These are phyloP conservation scores for Microcebus lehilahytsara DNA, from an alignment of 2,113 vertebrate genomes.

Conservation along the genomic window DNA sequence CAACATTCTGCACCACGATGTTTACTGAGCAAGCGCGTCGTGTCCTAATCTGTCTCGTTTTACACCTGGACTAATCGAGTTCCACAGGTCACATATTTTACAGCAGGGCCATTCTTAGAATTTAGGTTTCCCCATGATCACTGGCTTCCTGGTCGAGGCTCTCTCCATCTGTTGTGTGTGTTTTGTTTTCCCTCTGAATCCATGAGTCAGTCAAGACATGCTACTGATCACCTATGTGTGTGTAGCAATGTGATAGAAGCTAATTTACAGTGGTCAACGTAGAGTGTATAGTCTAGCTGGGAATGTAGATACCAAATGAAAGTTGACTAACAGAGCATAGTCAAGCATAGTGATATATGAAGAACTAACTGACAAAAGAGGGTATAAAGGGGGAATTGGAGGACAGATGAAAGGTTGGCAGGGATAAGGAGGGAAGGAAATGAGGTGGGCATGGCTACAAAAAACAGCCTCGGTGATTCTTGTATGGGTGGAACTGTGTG, in stretches of 20 bases:
- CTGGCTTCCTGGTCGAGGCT: background rate
- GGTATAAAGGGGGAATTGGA: background rate
- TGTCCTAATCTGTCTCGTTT: background rate
- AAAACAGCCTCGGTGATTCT: background rate
- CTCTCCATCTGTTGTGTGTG: background rate
- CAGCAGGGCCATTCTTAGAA: background rate
- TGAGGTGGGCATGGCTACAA: background rate
- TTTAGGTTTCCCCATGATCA: background rate
- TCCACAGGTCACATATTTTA: too few relatives aligned
- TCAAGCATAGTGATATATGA: background rate
- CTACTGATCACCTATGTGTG: background rate
- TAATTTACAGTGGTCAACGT: background rate
- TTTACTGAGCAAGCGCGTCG: background rate
- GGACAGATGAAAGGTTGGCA: background rate
- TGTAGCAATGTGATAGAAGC: background rate
- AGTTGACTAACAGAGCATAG: background rate
- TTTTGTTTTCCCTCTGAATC: background rate
- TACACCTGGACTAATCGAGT: background rate
- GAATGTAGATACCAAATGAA: background rate
- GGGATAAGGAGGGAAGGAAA: background rate
- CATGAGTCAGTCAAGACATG: too few relatives aligned
- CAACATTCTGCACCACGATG: background rate
- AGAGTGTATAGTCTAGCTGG: background rate
- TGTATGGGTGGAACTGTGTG: background rate
- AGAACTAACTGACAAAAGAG: background rate